Evolutionary conservation across 2,797 vertebrate genomes (phyloP).

Genomic region (Bradypodion pumilum): DNA sequence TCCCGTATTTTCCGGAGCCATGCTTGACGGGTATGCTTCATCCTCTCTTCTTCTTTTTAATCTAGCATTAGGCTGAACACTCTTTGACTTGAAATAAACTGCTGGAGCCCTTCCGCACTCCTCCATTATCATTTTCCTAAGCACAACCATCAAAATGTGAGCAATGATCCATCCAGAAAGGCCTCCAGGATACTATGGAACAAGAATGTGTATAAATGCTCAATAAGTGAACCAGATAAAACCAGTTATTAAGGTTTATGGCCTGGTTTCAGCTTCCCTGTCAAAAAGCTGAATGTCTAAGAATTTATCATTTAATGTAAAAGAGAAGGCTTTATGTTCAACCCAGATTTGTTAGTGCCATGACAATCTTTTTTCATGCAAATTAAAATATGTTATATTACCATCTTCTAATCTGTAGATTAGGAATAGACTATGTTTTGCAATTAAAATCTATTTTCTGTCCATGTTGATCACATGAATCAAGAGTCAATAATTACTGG

Average conservation of each 20-base stretch:
- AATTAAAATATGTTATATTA: conserved; percentile 39
- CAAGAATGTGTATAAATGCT: conserved; percentile 12
- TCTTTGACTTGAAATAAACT: background rate
- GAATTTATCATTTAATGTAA: conserved; percentile 34
- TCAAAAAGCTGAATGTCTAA: conserved; percentile 22
- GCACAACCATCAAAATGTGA: background rate
- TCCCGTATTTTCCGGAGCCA: no score
- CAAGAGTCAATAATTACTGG: conserved; percentile 53
- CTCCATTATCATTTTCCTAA: background rate
- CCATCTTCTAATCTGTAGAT: conserved; percentile 53
- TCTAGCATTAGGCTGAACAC: background rate
- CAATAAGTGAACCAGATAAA: conserved; percentile 9
- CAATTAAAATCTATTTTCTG: conserved; percentile 42
- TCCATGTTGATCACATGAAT: conserved; percentile 47
- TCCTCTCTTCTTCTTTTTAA: background rate
- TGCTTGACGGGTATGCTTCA: no score
- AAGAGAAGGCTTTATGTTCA: conserved; percentile 31
- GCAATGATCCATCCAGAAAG: conserved; percentile 29
- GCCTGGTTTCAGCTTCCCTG: background rate
- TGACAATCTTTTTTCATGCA: conserved; percentile 43
- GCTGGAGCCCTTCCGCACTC: background rate
- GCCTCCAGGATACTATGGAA: conserved; percentile 30
- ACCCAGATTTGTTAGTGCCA: conserved; percentile 8
- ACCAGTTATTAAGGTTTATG: conserved; percentile 1
- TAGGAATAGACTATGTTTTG: conserved; percentile 53